Evolutionary conservation across 37 sponge, comb jelly and placozoan genomes (phyloP), one percentile per base, ranked within the genome.

Genomic region (Chondrosia reniformis): DNA sequence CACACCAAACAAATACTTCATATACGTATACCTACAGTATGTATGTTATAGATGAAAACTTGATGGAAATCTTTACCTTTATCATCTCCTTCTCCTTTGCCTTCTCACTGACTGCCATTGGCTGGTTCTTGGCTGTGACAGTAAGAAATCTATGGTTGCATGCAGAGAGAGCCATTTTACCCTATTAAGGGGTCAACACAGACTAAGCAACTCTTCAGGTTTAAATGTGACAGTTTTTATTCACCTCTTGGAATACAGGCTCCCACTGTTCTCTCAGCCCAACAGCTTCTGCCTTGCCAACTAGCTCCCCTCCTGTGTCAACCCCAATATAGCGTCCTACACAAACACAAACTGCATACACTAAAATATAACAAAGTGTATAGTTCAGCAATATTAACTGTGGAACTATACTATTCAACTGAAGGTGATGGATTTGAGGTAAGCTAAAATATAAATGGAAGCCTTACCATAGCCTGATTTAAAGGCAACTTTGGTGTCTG

Each of bases 191-290:
- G 41, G 55, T n/a, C 21, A 49, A 1, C 17, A 56, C 22, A 49
- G 28, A 7, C 4, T 69, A n/a, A 69, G 41, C 15, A 69, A 34
- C 28, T 6, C 8, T 7, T 59, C 30, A 5, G 61, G n/a, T 59
- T 25, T 59, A 59, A 59, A 7, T 25, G 52, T 49, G 52, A 59
- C 61, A 59, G 52, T 13, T 30, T 30, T 17, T 34, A 80, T 64
- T 25, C 0, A 92, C 93, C 45, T 88, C 86, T 56, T 92, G 85
- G 83, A 92, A 92, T 17, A 92, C 85, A 25, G 86, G 86, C 38
- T 92, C 93, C 93, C 93, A 92, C 40, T 49, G 78, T 73, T 92
- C 93, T 39, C 93, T 49, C 0, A 80, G 83, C 30, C 83, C 93
- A 39, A 88, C 75, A 10, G 93, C 93, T 34, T 92, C 93, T 46